Percentiles rank a stretch among this genome's conserved stretches.
phyloP scores from a whole-genome alignment of 2,888 invertebrate genomes.

The Urechis unicinctus region DNA sequence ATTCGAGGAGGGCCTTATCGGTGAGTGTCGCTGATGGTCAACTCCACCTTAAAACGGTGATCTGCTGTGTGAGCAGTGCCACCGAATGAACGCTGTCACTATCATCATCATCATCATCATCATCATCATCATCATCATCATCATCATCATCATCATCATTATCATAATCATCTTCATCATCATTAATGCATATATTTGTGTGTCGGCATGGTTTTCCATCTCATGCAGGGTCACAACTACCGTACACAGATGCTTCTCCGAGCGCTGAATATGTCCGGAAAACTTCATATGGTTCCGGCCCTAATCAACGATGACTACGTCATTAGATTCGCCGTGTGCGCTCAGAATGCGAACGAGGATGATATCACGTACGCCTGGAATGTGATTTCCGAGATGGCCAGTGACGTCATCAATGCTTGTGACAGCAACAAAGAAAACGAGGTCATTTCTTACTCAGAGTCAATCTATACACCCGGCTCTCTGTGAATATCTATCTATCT shows the following conservation, averaged over 20 bases:
- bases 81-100: too few species aligned
- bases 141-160: background rate
- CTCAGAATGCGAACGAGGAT: slow-evolving; percentile 77
- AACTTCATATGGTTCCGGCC: slow-evolving; percentile 94
- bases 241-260: slow-evolving; percentile 86
- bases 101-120: slow-evolving; percentile 1
- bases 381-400: slow-evolving; percentile 27
- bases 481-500: too few species aligned
- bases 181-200: too few species aligned
- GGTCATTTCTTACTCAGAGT: too few species aligned
- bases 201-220: too few species aligned
- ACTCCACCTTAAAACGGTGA: too few species aligned
- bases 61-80: too few species aligned
- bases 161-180: background rate
- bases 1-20: too few species aligned
- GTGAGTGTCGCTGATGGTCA: too few species aligned
- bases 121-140: background rate
- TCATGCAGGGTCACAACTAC: slow-evolving; percentile 61
- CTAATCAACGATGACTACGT: slow-evolving; percentile 72
- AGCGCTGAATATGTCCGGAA: slow-evolving; percentile 88
- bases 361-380: slow-evolving; percentile 60
- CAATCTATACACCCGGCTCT: too few species aligned
- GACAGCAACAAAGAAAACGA: slow-evolving; percentile 9
- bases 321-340: slow-evolving; percentile 79
- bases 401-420: slow-evolving; percentile 20